Base-by-base conservation (phyloP, 35 echinoderm and acorn worm species). In the Anneissia japonica region DNA sequence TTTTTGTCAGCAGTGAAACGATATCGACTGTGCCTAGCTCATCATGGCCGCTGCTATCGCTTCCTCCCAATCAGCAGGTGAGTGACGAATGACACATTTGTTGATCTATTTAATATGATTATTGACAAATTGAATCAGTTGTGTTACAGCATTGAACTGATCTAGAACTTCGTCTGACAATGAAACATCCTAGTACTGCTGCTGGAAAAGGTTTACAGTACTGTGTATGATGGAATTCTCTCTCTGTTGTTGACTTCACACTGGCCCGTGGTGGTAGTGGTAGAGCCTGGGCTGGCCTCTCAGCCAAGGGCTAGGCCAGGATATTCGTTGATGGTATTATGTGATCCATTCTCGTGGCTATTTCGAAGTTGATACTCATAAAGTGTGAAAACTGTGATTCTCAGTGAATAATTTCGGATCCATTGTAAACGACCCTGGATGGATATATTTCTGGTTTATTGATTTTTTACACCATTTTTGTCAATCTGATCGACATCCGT, bases 101-200 rank as follows among this genome's bases (percentile, higher is more conserved):
- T 64, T 64, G 10, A 64, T 64, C 51, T 64, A 64, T 64, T 64
- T 64, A 64, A 64, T 64, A 64, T 64, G 51, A 64, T 64, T 64
- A 64, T 64, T 64, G 51, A 64, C 51, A 64, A 64, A 64, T 64
- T 64, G 51, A 64, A 64, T 64, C 51, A 64, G 51, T 64, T 64
- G 51, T 64, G 51, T 64, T 64, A 26, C 51, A 16, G 51, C 51
- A 64, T 64, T 23, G 1, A 23, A 64, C 26, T 64, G 11, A 64
- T 9, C 51, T 26, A 23, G 21, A 64, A 23, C 51, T 64, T 23
- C 51, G 51, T 64, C 51, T 2, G 21, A 64, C 21, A 64, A 64
- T 64, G 2, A n/a, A 64, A 64, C 7, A 23, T 43, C 40, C 40
- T 43, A 43, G n/a, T n/a, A n/a, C n/a, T n/a, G n/a, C n/a, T n/a